Base-by-base conservation (phyloP, 1,140 invertebrate genomes). In the Ostrea edulis region DNA sequence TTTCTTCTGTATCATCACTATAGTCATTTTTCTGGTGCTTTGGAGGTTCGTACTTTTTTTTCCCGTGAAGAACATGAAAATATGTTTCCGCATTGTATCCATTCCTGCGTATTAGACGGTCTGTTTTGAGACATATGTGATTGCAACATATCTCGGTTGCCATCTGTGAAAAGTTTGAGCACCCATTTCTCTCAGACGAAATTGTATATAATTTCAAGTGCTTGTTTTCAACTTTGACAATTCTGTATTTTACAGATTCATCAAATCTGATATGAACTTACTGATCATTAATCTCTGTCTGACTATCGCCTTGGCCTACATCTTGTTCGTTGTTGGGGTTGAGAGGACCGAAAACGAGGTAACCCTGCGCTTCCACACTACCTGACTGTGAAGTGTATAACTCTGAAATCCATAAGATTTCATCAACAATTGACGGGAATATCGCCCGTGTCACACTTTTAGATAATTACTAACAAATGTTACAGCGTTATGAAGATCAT, bases 321-420 rank as follows among this genome's bases (percentile, higher is more conserved):
- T 81, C 5, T 22, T 86, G 85, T 86, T 86, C 35, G 22, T 86
- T 25, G 54, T 25, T 17, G 85, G 85, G 3, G 71, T 86, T 29
- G 85, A 86, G n/a, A 86, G 51, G 53, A 86, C 85, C 3, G 68
- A 86, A 86, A 82, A 81, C 35, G 51, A 86, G 53, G 82, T 83
- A 83, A 22, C 8, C n/a, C 17, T 7, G 55, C 35, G 35, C 35
- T 44, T 44, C 35, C 2, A 20, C 55, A 62, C 14, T 17, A 20
- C 12, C 1, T 20, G 14, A 2, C 14, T 2, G 14, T 62, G 55
- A 20, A 20, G 55, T 20, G 0, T n/a, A 20, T 17, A 20, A n/a
- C 14, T 20, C 12, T 62, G 17, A 62, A 17, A 20, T 7, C 7
- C n/a, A 7, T 62, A 62, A 20, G 5, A 20, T n/a, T 17, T 62